These are phyloP conservation scores for Oenanthe oenanthe DNA, from an alignment of 2,113 vertebrate genomes.

Conservation along the genomic window DNA sequence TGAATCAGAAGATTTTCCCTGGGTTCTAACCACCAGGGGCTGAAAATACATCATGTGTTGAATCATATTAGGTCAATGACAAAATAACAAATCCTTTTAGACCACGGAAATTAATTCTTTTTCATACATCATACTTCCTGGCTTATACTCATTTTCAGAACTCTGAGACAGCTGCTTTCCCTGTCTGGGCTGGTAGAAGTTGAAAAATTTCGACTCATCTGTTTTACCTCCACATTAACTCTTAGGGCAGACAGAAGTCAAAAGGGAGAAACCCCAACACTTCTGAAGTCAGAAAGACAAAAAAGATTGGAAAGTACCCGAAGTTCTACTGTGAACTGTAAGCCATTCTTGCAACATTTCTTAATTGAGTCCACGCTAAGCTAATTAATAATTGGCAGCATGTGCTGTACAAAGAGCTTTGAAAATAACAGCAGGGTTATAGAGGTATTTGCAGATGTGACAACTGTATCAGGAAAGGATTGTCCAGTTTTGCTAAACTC, in stretches of 20 bases:
- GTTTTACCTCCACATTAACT: neutral
- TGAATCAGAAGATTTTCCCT: neutral
- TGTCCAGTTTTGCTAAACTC: neutral
- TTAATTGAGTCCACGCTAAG: neutral
- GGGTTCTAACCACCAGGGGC: neutral
- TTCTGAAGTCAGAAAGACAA: neutral
- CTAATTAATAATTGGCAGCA: neutral
- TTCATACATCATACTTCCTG: neutral
- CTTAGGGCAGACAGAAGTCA: neutral
- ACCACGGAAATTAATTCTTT: neutral
- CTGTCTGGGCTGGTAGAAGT: neutral
- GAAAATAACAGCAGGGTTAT: neutral
- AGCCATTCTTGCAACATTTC: neutral
- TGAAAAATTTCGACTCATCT: neutral
- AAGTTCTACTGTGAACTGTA: neutral
- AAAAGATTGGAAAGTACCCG: rapidly evolving
- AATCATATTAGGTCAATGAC: neutral
- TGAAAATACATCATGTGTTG: neutral
- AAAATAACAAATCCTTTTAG: neutral
- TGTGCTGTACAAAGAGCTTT: neutral
- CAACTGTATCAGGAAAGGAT: neutral
- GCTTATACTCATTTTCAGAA: neutral
- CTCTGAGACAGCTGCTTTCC: neutral
- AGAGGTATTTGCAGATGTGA: neutral
- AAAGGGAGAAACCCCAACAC: neutral